Evolutionary conservation across 1,140 invertebrate genomes (phyloP).

Genomic region (Reticulitermes speratus): DNA sequence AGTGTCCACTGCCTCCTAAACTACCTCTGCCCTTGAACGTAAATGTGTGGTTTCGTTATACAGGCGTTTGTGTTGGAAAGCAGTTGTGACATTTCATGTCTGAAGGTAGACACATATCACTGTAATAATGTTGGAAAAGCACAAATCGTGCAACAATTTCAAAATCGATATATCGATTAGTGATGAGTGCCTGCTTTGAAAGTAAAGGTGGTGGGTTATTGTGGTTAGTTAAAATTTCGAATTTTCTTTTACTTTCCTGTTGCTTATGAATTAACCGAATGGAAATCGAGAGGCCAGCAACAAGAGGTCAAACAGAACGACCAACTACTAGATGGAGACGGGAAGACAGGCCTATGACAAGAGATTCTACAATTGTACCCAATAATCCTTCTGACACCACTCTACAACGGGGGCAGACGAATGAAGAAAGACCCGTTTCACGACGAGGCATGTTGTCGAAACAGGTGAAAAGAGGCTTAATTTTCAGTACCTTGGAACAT

Average conservation of each 20-base stretch:
- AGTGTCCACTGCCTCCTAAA: too few relatives aligned
- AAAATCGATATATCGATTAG: too few relatives aligned
- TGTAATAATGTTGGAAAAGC: too few relatives aligned
- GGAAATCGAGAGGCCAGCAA: conserved; percentile 1
- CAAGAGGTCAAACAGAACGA: conserved; percentile 10
- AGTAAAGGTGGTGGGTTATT: too few relatives aligned
- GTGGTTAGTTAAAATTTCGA: not conserved
- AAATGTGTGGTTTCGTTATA: too few relatives aligned
- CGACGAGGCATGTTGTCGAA: conserved; percentile 20
- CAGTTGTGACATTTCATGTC: too few relatives aligned
- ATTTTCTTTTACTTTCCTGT: not conserved
- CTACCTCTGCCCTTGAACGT: too few relatives aligned
- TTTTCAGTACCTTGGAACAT: not conserved
- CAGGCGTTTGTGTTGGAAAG: too few relatives aligned
- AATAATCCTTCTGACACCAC: not conserved
- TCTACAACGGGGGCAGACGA: not conserved
- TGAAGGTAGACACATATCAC: too few relatives aligned
- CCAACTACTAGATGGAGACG: not conserved
- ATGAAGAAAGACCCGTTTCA: conserved; percentile 19
- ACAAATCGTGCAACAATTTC: too few relatives aligned
- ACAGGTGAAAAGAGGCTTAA: conserved; percentile 6
- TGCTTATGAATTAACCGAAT: not conserved
- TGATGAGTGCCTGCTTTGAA: too few relatives aligned
- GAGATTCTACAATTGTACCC: not conserved
- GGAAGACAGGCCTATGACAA: not conserved